Percentiles rank a stretch among this genome's conserved stretches.
Conservation (phyloP, 2,797 vertebrate genomes). For the Decapterus maruadsi region DNA sequence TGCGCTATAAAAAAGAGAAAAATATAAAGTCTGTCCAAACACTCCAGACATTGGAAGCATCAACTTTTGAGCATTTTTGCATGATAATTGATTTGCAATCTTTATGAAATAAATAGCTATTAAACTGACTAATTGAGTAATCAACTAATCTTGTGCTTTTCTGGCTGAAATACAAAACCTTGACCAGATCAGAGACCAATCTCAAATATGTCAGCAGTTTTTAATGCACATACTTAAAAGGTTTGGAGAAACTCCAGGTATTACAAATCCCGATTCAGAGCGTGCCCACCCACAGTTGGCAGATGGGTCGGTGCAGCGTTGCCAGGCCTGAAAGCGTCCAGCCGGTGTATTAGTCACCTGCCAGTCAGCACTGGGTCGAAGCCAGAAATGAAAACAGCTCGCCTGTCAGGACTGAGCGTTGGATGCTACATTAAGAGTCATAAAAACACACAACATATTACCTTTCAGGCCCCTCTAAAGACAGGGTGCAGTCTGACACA, state of each 20-base stretch:
- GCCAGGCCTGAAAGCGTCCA: slow-evolving; percentile 67
- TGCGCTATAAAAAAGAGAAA: not conserved
- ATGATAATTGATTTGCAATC: not conserved
- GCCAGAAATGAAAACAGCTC: slow-evolving; percentile 48
- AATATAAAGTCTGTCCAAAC: not conserved
- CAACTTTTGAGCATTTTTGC: not conserved
- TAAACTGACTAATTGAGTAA: not conserved
- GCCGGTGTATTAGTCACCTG: slow-evolving; percentile 75
- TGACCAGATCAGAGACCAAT: slow-evolving; percentile 9
- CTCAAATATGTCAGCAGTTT: slow-evolving; percentile 13
- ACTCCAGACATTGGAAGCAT: not conserved
- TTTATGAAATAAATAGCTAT: not conserved
- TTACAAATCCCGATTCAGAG: slow-evolving; percentile 52
- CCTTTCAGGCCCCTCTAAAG: not conserved
- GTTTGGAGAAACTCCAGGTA: slow-evolving; percentile 57
- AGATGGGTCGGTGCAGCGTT: slow-evolving; percentile 57
- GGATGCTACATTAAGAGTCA: slow-evolving; percentile 25
- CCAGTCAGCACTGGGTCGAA: slow-evolving; percentile 65
- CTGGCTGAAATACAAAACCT: not conserved
- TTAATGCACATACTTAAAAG: slow-evolving; percentile 22
- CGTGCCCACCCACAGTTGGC: slow-evolving; percentile 66
- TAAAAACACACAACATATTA: slow-evolving; percentile 26
- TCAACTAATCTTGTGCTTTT: not conserved
- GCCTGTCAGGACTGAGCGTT: slow-evolving; percentile 40
- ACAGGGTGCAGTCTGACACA: slow-evolving; percentile 6